A percentile compares a stretch with the other conserved stretches of the same genome.
Evolutionary conservation across 2,113 vertebrate species (phyloP).

Genomic region (Ceyx margarethae): DNA sequence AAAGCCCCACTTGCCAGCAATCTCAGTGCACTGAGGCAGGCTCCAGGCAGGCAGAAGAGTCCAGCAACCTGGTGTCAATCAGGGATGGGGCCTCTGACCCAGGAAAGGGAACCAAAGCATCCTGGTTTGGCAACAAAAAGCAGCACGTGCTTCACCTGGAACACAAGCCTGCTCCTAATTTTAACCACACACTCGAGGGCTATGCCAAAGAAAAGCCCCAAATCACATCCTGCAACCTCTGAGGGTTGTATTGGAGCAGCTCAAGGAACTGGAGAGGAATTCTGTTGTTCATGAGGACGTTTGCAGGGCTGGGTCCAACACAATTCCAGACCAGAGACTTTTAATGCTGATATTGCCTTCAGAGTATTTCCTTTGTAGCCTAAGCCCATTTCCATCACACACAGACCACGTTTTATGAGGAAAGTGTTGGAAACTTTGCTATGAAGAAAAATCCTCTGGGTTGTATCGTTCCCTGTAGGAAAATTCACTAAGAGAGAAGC

Average conservation of each 20-base stretch:
- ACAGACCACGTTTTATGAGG: background rate
- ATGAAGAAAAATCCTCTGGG: conserved; percentile 46
- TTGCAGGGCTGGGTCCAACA: background rate
- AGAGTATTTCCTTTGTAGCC: background rate
- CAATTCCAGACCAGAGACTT: background rate
- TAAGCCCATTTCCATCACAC: conserved; percentile 19
- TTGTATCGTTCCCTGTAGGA: conserved; percentile 41
- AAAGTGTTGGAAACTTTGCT: conserved; percentile 38
- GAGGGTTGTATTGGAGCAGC: background rate
- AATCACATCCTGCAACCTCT: background rate
- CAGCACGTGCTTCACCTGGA: rapidly evolving
- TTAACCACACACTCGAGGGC: background rate
- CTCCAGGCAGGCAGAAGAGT: background rate
- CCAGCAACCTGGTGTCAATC: background rate
- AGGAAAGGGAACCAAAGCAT: background rate
- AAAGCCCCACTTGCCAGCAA: background rate
- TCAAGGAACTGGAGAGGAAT: background rate
- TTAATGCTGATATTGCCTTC: background rate
- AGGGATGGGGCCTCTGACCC: background rate
- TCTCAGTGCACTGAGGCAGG: background rate
- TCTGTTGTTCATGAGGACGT: background rate
- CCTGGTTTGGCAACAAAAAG: background rate
- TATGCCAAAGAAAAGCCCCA: background rate
- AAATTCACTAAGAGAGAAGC: conserved; percentile 57
- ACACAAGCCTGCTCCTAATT: background rate